Evolutionary conservation across 2,113 vertebrate genomes (phyloP).

Genomic region (Manacus vitellinus): DNA sequence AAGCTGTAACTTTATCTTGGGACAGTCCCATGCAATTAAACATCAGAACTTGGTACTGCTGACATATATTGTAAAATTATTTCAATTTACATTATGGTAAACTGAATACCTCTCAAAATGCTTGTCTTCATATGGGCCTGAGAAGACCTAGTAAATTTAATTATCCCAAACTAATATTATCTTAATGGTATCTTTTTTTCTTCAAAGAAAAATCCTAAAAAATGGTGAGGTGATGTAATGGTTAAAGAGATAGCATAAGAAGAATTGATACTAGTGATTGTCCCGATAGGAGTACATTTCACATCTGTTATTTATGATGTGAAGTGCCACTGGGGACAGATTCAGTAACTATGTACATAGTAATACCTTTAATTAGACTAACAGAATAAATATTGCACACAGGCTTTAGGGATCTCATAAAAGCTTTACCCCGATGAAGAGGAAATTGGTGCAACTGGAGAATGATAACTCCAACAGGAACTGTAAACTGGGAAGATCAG

Average conservation of each 20-base stretch:
- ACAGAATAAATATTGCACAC: conserved; percentile 28
- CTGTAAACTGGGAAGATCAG: background rate
- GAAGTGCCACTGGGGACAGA: background rate
- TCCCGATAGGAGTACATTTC: background rate
- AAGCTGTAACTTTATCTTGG: background rate
- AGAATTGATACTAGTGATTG: background rate
- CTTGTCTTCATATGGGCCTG: background rate
- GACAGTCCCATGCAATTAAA: background rate
- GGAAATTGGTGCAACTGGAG: background rate
- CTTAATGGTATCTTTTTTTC: background rate
- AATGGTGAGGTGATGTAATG: background rate
- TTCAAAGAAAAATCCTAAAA: background rate
- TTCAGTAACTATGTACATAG: background rate
- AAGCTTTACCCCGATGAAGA: background rate
- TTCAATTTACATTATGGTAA: background rate
- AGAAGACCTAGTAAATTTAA: background rate
- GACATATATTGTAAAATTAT: background rate
- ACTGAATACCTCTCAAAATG: background rate
- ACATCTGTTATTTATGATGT: conserved; percentile 26
- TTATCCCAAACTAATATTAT: background rate
- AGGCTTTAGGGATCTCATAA: background rate
- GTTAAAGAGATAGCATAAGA: background rate
- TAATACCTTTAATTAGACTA: conserved; percentile 47
- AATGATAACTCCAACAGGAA: background rate
- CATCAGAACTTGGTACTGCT: background rate